These are phyloP conservation scores for Magallana nippona DNA, from an alignment of 2,888 invertebrate genomes.

Conservation along the genomic window DNA sequence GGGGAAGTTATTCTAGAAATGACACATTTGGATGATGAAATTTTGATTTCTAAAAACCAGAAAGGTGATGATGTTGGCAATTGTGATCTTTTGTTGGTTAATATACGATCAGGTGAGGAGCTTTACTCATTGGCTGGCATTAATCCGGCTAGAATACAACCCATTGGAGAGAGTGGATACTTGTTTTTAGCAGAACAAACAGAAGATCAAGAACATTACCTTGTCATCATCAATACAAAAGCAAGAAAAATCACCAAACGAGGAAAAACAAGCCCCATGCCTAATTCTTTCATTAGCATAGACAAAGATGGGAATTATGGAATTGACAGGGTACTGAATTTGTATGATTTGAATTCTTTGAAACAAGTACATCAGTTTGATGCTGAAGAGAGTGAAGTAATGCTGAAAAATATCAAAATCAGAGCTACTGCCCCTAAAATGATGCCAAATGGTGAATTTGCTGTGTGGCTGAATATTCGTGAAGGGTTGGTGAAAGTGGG, in stretches of 20 bases:
- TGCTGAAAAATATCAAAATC: slow-evolving; percentile 45
- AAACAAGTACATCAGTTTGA: slow-evolving; percentile 58
- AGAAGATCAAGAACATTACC: slow-evolving; percentile 41
- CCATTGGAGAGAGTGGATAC: slow-evolving; percentile 37
- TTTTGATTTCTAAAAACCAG: slow-evolving; percentile 42
- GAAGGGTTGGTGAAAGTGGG: slow-evolving; percentile 60
- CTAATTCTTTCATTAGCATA: slow-evolving; percentile 31
- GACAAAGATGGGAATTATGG: slow-evolving; percentile 57
- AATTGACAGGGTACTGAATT: slow-evolving; percentile 55
- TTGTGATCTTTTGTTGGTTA: slow-evolving; percentile 40
- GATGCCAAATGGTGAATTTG: slow-evolving; percentile 56
- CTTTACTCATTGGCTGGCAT: slow-evolving; percentile 41
- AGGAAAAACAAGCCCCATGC: not conserved
- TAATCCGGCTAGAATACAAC: slow-evolving; percentile 25
- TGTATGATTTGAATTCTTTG: slow-evolving; percentile 59
- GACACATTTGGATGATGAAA: slow-evolving; percentile 29
- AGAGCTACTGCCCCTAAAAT: slow-evolving; percentile 54
- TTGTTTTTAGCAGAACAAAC: slow-evolving; percentile 48
- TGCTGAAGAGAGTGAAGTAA: slow-evolving; percentile 51
- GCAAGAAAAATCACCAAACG: slow-evolving; percentile 25
- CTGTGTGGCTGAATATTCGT: slow-evolving; percentile 56
- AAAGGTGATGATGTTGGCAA: slow-evolving; percentile 22
- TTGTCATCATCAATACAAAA: slow-evolving; percentile 33
- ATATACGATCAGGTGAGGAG: slow-evolving; percentile 40
- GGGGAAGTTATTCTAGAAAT: slow-evolving; percentile 46